phyloP scores from a whole-genome alignment of 2,113 vertebrate species.

The Syngnathus scovelli region DNA sequence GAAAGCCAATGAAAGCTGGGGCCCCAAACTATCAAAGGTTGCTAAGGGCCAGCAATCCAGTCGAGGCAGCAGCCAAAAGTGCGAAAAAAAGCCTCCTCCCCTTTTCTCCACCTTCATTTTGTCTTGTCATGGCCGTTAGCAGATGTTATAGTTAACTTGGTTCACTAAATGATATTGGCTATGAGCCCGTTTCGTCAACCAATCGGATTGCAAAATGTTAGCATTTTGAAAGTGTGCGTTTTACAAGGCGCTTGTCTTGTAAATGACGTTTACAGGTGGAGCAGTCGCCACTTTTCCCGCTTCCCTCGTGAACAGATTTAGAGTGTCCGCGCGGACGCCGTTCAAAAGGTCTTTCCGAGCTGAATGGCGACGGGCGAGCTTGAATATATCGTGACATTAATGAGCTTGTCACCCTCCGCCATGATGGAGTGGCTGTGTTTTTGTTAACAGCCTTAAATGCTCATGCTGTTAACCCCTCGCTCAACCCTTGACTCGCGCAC shows the following conservation, averaged over 20 bases:
- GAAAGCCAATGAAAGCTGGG: slow-evolving; percentile 51
- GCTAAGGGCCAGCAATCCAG: slow-evolving; percentile 71
- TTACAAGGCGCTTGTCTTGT: neutral
- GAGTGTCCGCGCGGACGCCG: neutral
- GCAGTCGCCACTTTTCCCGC: slow-evolving; percentile 20
- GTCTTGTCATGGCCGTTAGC: neutral
- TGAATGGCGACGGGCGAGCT: slow-evolving; percentile 49
- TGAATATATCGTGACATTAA: slow-evolving; percentile 74
- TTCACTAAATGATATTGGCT: no score
- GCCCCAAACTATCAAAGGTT: slow-evolving; percentile 75
- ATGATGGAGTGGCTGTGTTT: slow-evolving; percentile 69
- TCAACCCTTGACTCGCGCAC: slow-evolving; percentile 54
- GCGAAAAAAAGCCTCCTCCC: neutral
- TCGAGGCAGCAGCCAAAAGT: slow-evolving; percentile 42
- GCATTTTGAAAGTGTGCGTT: neutral
- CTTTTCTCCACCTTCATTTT: neutral
- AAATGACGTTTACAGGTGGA: neutral
- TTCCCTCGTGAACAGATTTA: slow-evolving; percentile 37
- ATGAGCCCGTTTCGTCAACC: neutral
- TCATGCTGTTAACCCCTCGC: slow-evolving; percentile 67
- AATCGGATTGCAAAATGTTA: neutral
- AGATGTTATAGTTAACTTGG: no score
- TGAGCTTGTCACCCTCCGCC: slow-evolving; percentile 63
- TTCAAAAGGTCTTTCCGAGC: slow-evolving; percentile 29
- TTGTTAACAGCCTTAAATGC: slow-evolving; percentile 67